Base-by-base conservation (phyloP, 2,113 vertebrate genomes). In the Micromys minutus region DNA sequence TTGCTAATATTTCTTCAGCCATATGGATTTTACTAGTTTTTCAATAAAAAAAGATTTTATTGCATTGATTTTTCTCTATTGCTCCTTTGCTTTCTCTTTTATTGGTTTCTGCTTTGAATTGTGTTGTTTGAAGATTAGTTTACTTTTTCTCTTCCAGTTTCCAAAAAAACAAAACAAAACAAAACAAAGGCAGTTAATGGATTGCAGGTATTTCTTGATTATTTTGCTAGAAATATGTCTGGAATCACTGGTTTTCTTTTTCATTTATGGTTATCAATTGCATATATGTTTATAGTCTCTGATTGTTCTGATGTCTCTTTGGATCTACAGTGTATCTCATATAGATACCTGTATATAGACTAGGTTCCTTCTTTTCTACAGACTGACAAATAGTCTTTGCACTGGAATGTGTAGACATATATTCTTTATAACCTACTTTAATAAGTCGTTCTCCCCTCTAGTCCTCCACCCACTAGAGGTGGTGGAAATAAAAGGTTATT, bases 11-110 rank as follows among this genome's bases (percentile, higher is more conserved):
- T 24, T 47, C 34, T 69, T 31, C 12, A 90, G 5, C 61, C 90
- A 84, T 39, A 55, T 93, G 21, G 71, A 87, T 63, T 50, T 85
- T 84, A 50, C n/a, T 71, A 95, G 45, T 74, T 86, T 86, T 47
- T 91, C 21, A 83, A 52, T 65, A 21, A 86, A 81, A 87, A n/a
- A 55, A 34, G 9, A n/a, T 90, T 90, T 86, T 15, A 69, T 59
- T 75, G 5, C n/a, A 88, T 88, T 75, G 61, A 34, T 59, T 75
- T 83, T 74, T 89, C 26, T 89, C 71, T 47, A 89, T 75, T 89
- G 52, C 47, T 57, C 74, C 69, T 59, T 42, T 87, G 36, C 65
- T 87, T 84, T 85, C 26, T 75, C 52, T 89, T 42, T 34, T 29
- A 89, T 39, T 57, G 86, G 57, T 72, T 74, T 88, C 67, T 57